These are phyloP conservation scores for Mirounga angustirostris DNA, from an alignment of 2,113 vertebrate genomes.

Conservation along the genomic window DNA sequence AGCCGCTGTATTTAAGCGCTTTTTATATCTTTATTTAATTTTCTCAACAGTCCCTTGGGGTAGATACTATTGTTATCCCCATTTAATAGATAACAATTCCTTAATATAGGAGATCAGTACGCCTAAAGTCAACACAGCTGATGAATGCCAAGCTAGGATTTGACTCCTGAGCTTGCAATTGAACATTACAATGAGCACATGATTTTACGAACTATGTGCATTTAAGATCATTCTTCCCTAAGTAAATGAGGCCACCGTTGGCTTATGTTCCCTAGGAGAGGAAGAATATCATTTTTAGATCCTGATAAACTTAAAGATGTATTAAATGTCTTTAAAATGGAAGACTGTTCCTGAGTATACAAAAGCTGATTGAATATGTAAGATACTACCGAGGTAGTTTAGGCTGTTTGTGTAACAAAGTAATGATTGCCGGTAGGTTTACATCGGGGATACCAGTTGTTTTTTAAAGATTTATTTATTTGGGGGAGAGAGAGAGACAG, in stretches of 20 bases:
- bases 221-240: background rate
- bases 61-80: constrained; percentile 14
- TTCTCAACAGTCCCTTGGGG: background rate
- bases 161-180: background rate
- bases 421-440: constrained; percentile 15
- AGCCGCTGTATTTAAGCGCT: background rate
- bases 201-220: constrained; percentile 8
- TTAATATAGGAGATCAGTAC: constrained; percentile 21
- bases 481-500: background rate
- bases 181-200: background rate
- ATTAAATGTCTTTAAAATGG: constrained; percentile 47
- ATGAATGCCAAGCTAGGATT: constrained; percentile 12
- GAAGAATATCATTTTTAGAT: constrained; percentile 47
- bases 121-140: background rate
- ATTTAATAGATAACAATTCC: constrained; percentile 37
- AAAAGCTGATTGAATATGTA: background rate
- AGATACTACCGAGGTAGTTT: background rate
- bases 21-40: constrained; percentile 44
- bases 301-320: constrained; percentile 37
- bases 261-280: constrained; percentile 34
- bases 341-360: background rate
- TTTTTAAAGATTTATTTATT: background rate
- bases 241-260: background rate
- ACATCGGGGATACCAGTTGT: background rate
- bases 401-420: background rate